A percentile compares a stretch with the other conserved stretches of the same genome.
These are phyloP conservation scores for Nebria salina DNA, from an alignment of 2,888 invertebrate genomes.

Conservation along the genomic window DNA sequence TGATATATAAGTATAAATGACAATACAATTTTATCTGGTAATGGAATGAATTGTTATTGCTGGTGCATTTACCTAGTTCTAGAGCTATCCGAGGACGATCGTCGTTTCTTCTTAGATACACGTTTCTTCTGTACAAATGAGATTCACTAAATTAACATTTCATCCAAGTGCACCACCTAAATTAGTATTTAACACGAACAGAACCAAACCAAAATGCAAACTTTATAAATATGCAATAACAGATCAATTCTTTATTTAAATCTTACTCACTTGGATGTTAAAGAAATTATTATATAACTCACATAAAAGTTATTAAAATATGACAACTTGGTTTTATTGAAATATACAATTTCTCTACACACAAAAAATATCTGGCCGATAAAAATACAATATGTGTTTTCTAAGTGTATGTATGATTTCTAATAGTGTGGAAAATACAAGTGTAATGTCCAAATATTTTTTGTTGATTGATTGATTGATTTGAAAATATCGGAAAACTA, in stretches of 20 bases:
- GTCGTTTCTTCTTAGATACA: conserved; percentile 66
- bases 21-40: not conserved
- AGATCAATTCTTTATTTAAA: not conserved
- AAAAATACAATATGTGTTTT: not conserved
- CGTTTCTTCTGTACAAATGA: conserved; percentile 67
- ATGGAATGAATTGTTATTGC: not conserved
- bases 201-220: conserved; percentile 21
- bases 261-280: not conserved
- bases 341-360: conserved; percentile 2
- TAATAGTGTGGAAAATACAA: not conserved
- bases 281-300: too few relatives aligned
- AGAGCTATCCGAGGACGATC: conserved; percentile 66
- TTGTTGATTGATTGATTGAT: not conserved
- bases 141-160: conserved; percentile 52
- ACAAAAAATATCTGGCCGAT: conserved; percentile 11
- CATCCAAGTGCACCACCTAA: not conserved
- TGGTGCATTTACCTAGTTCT: conserved; percentile 64
- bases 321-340: not conserved
- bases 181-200: conserved; percentile 12
- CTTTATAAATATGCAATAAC: not conserved
- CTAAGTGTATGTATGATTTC: not conserved
- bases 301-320: not conserved
- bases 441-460: conserved; percentile 10
- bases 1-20: conserved; percentile 18
- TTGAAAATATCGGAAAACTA: conserved; percentile 3